phyloP scores from a whole-genome alignment of 2,888 invertebrate genomes.

The Deroplatys truncata region DNA sequence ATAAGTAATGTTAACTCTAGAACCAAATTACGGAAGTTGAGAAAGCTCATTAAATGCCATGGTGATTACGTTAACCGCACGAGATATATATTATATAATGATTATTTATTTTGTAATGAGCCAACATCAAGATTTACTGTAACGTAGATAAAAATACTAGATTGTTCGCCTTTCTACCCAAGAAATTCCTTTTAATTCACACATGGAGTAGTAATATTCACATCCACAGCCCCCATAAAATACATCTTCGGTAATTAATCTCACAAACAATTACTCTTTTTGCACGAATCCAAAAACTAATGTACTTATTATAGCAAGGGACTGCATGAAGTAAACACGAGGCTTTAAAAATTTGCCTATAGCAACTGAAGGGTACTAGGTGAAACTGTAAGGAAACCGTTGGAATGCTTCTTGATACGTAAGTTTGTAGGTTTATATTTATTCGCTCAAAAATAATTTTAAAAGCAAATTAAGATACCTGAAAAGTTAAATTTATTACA shows the following conservation, averaged over 20 bases:
- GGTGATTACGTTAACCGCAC: neutral
- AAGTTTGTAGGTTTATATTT: neutral
- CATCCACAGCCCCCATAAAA: neutral
- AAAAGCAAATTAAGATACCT: neutral
- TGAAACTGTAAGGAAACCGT: neutral
- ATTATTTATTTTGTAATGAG: conserved; percentile 2
- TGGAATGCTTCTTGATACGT: neutral
- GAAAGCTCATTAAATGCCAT: conserved; percentile 5
- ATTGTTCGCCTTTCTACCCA: neutral
- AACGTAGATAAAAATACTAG: conserved; percentile 1
- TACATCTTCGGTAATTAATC: neutral
- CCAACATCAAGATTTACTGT: conserved; percentile 9
- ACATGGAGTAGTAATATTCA: conserved; percentile 3
- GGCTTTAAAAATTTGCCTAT: neutral
- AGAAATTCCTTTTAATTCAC: neutral
- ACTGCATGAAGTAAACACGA: neutral
- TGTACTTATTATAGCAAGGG: neutral
- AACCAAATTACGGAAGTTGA: neutral
- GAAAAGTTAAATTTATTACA: neutral
- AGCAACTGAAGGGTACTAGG: neutral
- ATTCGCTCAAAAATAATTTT: neutral
- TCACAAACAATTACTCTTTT: neutral
- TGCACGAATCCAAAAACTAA: neutral
- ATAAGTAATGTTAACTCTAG: neutral
- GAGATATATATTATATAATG: neutral